Evolutionary conservation across 2,797 vertebrate genomes (phyloP).

Genomic region (Podargus strigoides): DNA sequence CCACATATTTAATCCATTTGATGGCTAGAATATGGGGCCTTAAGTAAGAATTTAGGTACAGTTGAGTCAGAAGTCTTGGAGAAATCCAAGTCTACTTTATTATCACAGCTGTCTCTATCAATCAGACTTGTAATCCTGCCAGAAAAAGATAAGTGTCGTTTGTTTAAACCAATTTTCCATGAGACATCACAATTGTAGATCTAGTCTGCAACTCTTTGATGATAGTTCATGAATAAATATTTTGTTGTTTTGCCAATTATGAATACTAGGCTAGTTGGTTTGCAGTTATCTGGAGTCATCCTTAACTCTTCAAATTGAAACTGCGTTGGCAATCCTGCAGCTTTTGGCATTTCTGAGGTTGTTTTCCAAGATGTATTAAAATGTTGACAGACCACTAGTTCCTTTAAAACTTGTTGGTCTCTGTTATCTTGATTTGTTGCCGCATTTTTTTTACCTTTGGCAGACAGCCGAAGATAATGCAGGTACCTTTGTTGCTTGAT

Average conservation of each 20-base stretch:
- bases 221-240: not conserved
- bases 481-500: not conserved
- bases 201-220: conserved; percentile 3
- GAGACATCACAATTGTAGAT: not conserved
- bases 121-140: not conserved
- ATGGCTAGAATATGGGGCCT: not conserved
- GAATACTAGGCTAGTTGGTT: not conserved
- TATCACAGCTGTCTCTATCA: conserved; percentile 22
- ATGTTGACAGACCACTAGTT: not conserved
- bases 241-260: not conserved
- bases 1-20: not conserved
- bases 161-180: conserved; percentile 12
- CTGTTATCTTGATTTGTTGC: not conserved
- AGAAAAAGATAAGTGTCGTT: conserved; percentile 3
- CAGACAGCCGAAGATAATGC: not conserved
- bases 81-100: not conserved
- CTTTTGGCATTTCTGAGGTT: not conserved
- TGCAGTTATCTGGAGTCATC: not conserved
- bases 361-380: not conserved
- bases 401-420: not conserved
- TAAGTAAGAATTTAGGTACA: not conserved
- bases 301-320: not conserved
- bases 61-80: conserved; percentile 16
- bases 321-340: not conserved
- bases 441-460: not conserved